Conservation (phyloP, 2,797 vertebrate genomes). For the Pristis pectinata region DNA sequence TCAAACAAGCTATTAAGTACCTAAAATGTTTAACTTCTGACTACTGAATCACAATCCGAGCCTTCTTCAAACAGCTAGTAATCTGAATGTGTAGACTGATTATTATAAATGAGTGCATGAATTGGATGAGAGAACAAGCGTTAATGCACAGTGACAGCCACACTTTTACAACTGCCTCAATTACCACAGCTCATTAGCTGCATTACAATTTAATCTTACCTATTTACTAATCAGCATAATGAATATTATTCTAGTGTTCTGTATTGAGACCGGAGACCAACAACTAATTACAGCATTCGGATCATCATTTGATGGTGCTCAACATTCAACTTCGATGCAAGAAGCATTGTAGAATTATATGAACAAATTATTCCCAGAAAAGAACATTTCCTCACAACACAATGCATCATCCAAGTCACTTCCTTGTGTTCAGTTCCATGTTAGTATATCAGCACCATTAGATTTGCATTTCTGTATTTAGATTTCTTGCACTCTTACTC, state of each 20-base stretch:
- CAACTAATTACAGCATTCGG: background rate
- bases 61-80: background rate
- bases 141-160: background rate
- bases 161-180: slow-evolving; percentile 19
- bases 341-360: background rate
- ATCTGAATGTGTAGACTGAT: background rate
- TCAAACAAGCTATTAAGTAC: background rate
- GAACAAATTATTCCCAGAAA: background rate
- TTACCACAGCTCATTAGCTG: slow-evolving; percentile 21
- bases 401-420: background rate
- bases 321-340: background rate
- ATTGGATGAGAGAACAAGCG: background rate
- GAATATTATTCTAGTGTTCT: background rate
- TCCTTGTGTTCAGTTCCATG: background rate
- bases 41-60: background rate
- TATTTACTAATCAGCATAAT: slow-evolving; percentile 31
- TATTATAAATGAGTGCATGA: background rate
- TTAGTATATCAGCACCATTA: background rate
- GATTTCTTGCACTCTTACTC: background rate
- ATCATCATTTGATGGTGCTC: background rate
- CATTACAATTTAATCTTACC: slow-evolving; percentile 33
- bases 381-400: background rate
- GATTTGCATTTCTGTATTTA: background rate
- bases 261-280: background rate
- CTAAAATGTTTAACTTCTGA: background rate